A percentile compares a stretch with the other conserved stretches of the same genome.
Evolutionary conservation across 2,888 invertebrate species (phyloP).

Genomic region (Alloscopus bannaensis): DNA sequence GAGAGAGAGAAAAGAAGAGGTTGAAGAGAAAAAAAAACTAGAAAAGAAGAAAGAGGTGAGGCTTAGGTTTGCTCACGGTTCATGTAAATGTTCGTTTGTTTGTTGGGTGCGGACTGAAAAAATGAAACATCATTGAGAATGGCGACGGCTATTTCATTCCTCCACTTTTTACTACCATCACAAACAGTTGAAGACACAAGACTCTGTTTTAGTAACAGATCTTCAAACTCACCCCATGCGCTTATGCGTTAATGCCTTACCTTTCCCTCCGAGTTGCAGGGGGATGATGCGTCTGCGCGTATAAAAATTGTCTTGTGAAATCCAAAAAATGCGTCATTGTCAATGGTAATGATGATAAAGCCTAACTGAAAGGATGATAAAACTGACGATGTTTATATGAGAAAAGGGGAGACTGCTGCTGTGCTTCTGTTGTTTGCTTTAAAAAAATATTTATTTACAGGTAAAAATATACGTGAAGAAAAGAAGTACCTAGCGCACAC

Average conservation of each 20-base stretch:
- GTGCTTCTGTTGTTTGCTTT: slow-evolving; percentile 14
- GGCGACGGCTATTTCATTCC: slow-evolving; percentile 53
- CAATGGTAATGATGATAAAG: slow-evolving; percentile 17
- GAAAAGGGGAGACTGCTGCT: slow-evolving; percentile 24
- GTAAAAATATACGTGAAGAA: slow-evolving; percentile 7
- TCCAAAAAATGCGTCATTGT: slow-evolving; percentile 45
- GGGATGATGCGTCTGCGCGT: no score
- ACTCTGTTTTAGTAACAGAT: background rate
- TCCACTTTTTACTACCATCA: slow-evolving; percentile 29
- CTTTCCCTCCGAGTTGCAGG: slow-evolving; percentile 29
- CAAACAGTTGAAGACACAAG: no score
- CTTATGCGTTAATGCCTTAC: no score
- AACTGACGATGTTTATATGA: slow-evolving; percentile 9
- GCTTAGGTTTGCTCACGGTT: slow-evolving; percentile 38
- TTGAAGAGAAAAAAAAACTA: background rate
- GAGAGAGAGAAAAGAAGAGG: background rate
- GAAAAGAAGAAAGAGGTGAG: slow-evolving; percentile 47
- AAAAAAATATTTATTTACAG: background rate
- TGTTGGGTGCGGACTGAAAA: slow-evolving; percentile 59
- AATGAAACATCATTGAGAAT: slow-evolving; percentile 44
- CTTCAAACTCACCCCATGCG: no score
- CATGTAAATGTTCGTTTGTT: slow-evolving; percentile 52
- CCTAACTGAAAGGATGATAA: slow-evolving; percentile 14
- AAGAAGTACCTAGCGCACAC: background rate
- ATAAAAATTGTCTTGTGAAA: slow-evolving; percentile 39